Evolutionary conservation across 2,113 vertebrate genomes (phyloP).

Genomic region (Microtus ochrogaster): DNA sequence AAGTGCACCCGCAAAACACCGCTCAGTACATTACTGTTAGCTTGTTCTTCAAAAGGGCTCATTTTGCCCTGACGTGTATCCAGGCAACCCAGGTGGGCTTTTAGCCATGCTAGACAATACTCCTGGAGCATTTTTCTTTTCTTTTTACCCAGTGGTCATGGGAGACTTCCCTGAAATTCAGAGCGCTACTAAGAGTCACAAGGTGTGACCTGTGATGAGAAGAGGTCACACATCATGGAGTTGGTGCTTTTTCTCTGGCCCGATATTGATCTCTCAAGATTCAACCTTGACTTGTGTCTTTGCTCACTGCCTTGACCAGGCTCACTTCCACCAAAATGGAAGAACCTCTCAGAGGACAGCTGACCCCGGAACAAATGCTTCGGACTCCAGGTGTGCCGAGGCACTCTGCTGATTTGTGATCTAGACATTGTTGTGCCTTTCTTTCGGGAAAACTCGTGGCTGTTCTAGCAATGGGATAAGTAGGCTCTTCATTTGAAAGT

Average conservation of each 20-base stretch:
- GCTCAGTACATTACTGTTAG: not conserved
- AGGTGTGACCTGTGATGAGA: not conserved
- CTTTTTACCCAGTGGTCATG: conserved; percentile 37
- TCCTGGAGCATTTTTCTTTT: not conserved
- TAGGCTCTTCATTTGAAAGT: not conserved
- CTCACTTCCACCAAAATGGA: not conserved
- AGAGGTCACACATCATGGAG: not conserved
- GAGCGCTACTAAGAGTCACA: conserved; percentile 14
- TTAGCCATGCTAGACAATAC: not conserved
- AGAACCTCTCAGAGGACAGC: not conserved
- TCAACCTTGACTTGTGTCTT: not conserved
- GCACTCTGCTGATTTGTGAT: conserved; percentile 36
- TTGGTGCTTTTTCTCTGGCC: conserved; percentile 26
- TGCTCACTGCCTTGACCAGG: not conserved
- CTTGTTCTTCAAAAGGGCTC: not conserved
- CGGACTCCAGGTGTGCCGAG: not conserved
- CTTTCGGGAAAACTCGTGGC: not conserved
- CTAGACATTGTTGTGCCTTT: not conserved
- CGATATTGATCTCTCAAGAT: conserved; percentile 25
- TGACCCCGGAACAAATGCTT: conserved; percentile 7
- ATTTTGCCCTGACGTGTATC: not conserved
- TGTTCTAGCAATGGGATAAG: not conserved
- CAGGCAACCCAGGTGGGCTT: not conserved
- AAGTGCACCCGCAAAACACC: conserved; percentile 46
- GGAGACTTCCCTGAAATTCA: conserved; percentile 26